Base-by-base conservation (phyloP, 2,797 vertebrate genomes). In the Hirundo rustica region DNA sequence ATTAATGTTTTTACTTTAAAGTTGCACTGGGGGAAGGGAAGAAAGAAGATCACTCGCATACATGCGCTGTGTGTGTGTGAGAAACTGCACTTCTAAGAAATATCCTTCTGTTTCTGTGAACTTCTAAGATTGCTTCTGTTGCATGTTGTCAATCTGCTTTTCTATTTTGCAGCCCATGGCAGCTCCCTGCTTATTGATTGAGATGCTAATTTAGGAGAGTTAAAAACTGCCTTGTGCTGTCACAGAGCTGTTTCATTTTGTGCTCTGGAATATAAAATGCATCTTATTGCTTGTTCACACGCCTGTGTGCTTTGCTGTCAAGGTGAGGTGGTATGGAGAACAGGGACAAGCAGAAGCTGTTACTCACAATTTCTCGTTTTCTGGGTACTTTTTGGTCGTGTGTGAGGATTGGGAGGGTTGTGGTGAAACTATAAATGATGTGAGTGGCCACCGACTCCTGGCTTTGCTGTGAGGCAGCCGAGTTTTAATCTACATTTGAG, bases 161-260 rank as follows among this genome's bases (percentile, higher is more conserved):
- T 85, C 90, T 95, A 0, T 80, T 86, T 70, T 85, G 80, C 89
- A 79, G 64, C 45, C 76, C 70, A 57, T 42, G 91, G 92, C 93
- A 93, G 95, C 75, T 96, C 89, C 47, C 86, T 91, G 85, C 90
- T 67, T 74, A 58, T 85, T 91, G 89, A 94, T 94, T 81, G 88
- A 93, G 87, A 92, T 88, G 91, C 89, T 92, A 92, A 95, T 90
- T 96, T 88, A 30, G 83, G 83, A 89, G 94, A 92, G 93, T 90
- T 79, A 87, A 84, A 85, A 93, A 93, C 83, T 93, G 94, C 94
- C 67, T 89, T 71, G 77, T 70, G 61, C 73, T 78, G 89, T 85
- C 93, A 78, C 12, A 3, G 70, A 62, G 92, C 85, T 58, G 51
- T 81, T 97, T 91, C 68, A 48, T 80, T 95, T 86, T 72, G 60